Percentiles rank a stretch among this genome's conserved stretches.
Evolutionary conservation across 1,140 invertebrate species (phyloP).

Genomic region (Papilio polyxenes): DNA sequence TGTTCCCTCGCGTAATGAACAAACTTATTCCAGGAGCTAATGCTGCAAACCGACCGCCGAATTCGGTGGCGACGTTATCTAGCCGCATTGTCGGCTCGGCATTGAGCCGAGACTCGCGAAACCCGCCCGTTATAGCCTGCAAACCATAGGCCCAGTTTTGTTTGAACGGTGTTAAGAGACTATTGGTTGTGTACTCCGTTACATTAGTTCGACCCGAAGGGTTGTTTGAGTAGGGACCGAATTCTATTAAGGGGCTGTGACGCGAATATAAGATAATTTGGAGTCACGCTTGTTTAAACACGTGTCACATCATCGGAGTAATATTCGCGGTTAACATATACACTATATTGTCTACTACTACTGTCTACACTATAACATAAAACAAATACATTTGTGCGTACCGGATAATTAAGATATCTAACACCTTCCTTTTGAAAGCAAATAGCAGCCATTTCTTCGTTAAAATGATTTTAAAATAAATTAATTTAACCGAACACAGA

Average conservation of each 20-base stretch:
- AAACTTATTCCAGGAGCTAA: conserved; percentile 77
- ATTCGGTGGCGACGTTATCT: conserved; percentile 71
- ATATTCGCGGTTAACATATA: conserved; percentile 21
- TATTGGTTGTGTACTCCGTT: conserved; percentile 59
- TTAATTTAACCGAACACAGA: not conserved
- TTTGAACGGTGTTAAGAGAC: conserved; percentile 67
- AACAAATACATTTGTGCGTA: not conserved
- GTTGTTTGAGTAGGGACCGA: conserved; percentile 67
- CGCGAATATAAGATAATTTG: conserved; percentile 48
- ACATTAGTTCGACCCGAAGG: conserved; percentile 61
- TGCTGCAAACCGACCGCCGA: conserved; percentile 68
- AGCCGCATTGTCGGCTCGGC: conserved; percentile 60
- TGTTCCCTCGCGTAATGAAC: conserved; percentile 77
- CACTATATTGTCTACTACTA: too few relatives aligned
- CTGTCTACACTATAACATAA: not conserved
- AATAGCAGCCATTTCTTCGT: not conserved
- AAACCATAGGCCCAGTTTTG: conserved; percentile 66
- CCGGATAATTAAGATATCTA: not conserved
- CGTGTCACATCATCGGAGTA: conserved; percentile 22
- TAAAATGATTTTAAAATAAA: conserved; percentile 4
- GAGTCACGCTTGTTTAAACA: conserved; percentile 52
- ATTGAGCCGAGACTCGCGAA: conserved; percentile 44
- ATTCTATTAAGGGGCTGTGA: conserved; percentile 61
- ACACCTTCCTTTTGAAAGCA: not conserved
- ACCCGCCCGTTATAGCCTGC: conserved; percentile 55